Evolutionary conservation across 2,888 invertebrate species (phyloP), one percentile per base, ranked within the genome.

Genomic region (Chelonus formosanus): DNA sequence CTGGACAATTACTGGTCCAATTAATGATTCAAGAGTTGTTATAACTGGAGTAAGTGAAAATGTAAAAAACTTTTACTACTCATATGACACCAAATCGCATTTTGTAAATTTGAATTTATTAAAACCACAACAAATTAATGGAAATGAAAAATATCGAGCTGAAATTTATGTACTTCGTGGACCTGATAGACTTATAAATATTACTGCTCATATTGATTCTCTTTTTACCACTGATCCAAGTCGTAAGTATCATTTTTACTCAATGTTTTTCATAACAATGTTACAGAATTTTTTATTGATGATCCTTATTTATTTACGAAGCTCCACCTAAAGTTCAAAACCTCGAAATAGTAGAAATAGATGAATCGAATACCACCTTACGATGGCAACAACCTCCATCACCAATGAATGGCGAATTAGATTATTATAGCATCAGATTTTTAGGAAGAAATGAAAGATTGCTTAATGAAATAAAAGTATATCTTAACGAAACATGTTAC

Each of bases 351-450:
- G 63, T 71, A 10, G 78, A 79, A 48, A 60, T 69, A 5, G 67
- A 78, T 52, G 5, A 4, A 5, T 0, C 45, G 4, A 63, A 50
- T 4, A 47, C 67, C 2, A 48, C 67, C 4, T 40, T 78, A 5
- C 69, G 73, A 44, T 79, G 78, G 78, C 53, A 70, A 52, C 7
- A 62, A 31, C 77, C 77, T 34, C 0, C 20, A 8, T 62, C 70
- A 47, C 78, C 78, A 4, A 7, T 54, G 3, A 70, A 78, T n/a
- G 78, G 78, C 2, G 57, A 71, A 52, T 60, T 78, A n/a, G 44
- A 63, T n/a, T 1, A 54, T 34, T 79, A 78, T 44, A 1, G 3
- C 0, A 56, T 74, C 4, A 5, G 1, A 7, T 68, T 63, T 57
- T 0, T 7, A 6, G 5, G 32, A 8, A 0, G 2, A n/a, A 0